Percentiles rank a stretch among this genome's conserved stretches.
phyloP scores from a whole-genome alignment of 2,797 vertebrate species.

The Tarsius wallacei region DNA sequence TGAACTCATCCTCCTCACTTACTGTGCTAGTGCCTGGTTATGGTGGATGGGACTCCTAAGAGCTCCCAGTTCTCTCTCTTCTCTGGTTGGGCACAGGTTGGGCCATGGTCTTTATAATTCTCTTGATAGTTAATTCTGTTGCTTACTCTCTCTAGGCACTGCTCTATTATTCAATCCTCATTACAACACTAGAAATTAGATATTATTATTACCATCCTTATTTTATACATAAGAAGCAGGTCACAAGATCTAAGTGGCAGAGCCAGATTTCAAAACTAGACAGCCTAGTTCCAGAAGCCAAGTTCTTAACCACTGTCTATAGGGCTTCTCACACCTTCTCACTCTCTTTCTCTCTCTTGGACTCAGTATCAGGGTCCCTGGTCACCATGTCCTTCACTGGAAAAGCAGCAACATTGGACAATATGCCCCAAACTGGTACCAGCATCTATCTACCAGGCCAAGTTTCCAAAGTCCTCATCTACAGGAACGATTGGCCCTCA shows the following conservation, averaged over 20 bases:
- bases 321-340: too few relatives aligned
- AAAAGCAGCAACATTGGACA: too few relatives aligned
- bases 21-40: background rate
- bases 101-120: background rate
- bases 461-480: too few relatives aligned
- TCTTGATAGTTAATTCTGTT: background rate
- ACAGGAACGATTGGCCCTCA: too few relatives aligned
- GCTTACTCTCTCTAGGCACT: background rate
- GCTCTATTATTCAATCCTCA: background rate
- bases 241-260: background rate
- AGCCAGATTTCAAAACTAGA: background rate
- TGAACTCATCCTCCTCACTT: background rate
- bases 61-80: background rate
- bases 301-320: too few relatives aligned
- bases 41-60: background rate
- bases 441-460: too few relatives aligned
- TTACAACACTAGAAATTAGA: background rate
- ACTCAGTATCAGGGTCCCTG: too few relatives aligned
- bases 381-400: too few relatives aligned
- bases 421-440: too few relatives aligned
- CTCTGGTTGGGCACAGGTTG: background rate
- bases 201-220: background rate
- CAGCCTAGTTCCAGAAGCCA: background rate
- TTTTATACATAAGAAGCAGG: background rate
- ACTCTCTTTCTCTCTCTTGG: too few relatives aligned